These are phyloP conservation scores for Prosopocoilus inquinatus DNA, from an alignment of 2,888 invertebrate genomes.

Conservation along the genomic window DNA sequence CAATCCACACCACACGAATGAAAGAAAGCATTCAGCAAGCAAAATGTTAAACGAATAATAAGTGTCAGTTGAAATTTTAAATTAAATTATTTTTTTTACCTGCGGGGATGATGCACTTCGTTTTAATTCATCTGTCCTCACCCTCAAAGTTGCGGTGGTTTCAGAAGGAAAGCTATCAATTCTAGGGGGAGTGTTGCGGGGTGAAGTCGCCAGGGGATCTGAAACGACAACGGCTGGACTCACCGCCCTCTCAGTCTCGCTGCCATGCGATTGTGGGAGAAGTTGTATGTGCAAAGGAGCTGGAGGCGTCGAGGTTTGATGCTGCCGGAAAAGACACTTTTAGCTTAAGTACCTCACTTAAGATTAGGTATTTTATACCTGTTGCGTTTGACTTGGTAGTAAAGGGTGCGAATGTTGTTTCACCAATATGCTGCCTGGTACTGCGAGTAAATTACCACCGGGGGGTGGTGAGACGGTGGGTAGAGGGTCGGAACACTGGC, in stretches of 20 bases:
- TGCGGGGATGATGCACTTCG: conserved; percentile 63
- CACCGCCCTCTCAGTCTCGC: conserved; percentile 39
- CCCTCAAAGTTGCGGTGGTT: conserved; percentile 45
- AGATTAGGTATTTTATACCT: conserved; percentile 22
- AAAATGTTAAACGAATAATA: too few relatives aligned
- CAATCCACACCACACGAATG: too few relatives aligned
- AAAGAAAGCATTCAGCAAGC: too few relatives aligned
- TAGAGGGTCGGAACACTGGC: conserved; percentile 61
- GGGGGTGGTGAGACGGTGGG: conserved; percentile 54
- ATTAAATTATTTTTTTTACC: too few relatives aligned
- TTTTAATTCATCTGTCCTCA: conserved; percentile 60
- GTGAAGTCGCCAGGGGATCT: conserved; percentile 43
- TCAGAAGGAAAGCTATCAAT: conserved; percentile 31
- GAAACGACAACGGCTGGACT: conserved; percentile 47
- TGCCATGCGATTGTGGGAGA: conserved; percentile 28
- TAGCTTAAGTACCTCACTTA: not conserved
- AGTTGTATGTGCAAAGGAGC: conserved; percentile 36
- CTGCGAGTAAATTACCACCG: conserved; percentile 54
- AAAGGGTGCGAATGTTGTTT: conserved; percentile 69
- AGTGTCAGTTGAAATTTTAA: too few relatives aligned
- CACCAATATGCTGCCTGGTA: conserved; percentile 59
- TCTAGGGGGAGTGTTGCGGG: conserved; percentile 38
- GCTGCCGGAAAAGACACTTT: conserved; percentile 5
- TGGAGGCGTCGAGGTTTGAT: conserved; percentile 33
- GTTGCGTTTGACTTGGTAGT: conserved; percentile 57